Conservation (phyloP, 2,797 vertebrate genomes). For the Petrocephalus sullivani region DNA sequence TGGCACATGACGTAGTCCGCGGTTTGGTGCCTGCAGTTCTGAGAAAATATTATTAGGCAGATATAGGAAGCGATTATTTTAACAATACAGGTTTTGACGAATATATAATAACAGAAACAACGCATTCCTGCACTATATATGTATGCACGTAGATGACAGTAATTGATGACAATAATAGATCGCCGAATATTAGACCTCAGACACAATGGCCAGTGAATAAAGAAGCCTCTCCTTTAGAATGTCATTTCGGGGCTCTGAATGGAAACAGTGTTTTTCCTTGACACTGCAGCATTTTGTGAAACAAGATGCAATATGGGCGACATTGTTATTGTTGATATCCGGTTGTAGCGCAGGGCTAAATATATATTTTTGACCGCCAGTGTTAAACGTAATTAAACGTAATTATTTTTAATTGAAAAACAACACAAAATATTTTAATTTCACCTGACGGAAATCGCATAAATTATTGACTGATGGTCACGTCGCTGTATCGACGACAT, state of each 20-base stretch:
- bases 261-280: neutral
- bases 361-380: neutral
- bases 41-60: neutral
- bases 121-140: constrained; percentile 9
- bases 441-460: neutral
- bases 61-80: neutral
- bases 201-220: neutral
- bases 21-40: constrained; percentile 19
- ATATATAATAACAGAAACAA: neutral
- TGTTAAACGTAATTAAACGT: neutral
- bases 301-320: constrained; percentile 32
- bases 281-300: constrained; percentile 25
- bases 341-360: constrained; percentile 32
- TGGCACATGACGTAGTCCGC: constrained; percentile 22
- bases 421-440: neutral
- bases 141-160: neutral
- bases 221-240: neutral
- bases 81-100: neutral
- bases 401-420: neutral
- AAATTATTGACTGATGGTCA: neutral
- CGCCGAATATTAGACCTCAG: neutral
- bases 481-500: neutral
- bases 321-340: constrained; percentile 61
- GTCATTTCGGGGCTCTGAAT: neutral
- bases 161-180: neutral